Evolutionary conservation across 2,113 vertebrate genomes (phyloP).

Genomic region (Castor canadensis): DNA sequence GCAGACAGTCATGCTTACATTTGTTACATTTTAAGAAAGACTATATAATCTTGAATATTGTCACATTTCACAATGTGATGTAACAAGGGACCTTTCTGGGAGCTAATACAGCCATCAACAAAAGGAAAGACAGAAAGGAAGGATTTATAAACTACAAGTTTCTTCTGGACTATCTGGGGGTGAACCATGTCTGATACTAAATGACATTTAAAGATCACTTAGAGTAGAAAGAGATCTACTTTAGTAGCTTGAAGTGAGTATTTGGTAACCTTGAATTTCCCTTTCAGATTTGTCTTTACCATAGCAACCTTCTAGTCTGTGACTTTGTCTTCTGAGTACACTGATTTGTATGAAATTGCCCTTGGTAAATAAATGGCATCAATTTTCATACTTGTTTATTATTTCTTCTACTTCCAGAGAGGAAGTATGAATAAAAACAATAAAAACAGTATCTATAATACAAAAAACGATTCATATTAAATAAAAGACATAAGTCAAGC

Average conservation of each 20-base stretch:
- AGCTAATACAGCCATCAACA: background rate
- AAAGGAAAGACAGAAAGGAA: constrained; percentile 31
- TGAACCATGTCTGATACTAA: constrained; percentile 12
- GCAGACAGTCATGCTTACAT: background rate
- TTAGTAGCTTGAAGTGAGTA: constrained; percentile 10
- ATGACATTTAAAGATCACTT: constrained; percentile 50
- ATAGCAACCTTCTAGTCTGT: constrained; percentile 38
- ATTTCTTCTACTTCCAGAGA: background rate
- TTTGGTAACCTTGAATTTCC: constrained; percentile 48
- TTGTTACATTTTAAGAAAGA: constrained; percentile 43
- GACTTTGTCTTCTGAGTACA: constrained; percentile 51
- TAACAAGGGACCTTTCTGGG: constrained; percentile 35
- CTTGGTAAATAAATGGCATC: constrained; percentile 20
- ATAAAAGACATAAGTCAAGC: constrained; percentile 21
- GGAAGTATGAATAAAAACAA: constrained; percentile 38
- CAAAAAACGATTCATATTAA: constrained; percentile 1
- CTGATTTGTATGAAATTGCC: background rate
- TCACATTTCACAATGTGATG: constrained; percentile 29
- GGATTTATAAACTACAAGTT: constrained; percentile 20
- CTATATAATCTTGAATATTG: constrained; percentile 44
- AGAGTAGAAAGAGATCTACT: constrained; percentile 38
- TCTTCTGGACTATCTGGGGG: background rate
- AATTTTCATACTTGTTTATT: constrained; percentile 28
- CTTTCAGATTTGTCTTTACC: constrained; percentile 42
- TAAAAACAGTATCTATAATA: constrained; percentile 21